phyloP scores from a whole-genome alignment of 2,797 vertebrate species.

The Varecia variegata region DNA sequence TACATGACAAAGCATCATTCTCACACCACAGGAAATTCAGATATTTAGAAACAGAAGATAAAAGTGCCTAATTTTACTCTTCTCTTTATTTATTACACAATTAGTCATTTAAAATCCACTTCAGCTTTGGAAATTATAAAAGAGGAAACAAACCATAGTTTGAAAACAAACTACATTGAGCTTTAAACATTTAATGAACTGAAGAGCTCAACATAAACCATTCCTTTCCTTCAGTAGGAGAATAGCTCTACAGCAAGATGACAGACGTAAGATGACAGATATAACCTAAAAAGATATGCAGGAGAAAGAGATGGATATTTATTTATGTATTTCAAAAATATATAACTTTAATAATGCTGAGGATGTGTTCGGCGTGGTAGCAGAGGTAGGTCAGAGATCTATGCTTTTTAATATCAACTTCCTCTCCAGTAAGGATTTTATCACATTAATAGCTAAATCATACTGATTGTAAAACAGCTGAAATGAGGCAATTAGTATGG shows the following conservation, averaged over 20 bases:
- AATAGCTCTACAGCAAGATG: not conserved
- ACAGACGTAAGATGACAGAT: slow-evolving; percentile 30
- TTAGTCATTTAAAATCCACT: slow-evolving; percentile 35
- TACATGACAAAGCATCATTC: not conserved
- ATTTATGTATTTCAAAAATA: slow-evolving; percentile 71
- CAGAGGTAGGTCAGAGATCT: slow-evolving; percentile 81
- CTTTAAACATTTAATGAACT: slow-evolving; percentile 12
- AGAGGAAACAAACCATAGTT: not conserved
- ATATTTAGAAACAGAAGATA: not conserved
- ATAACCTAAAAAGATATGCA: not conserved
- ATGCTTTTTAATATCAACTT: slow-evolving; percentile 86
- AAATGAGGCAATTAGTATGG: slow-evolving; percentile 83
- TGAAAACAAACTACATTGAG: not conserved
- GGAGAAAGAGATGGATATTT: not conserved
- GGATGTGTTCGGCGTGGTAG: slow-evolving; percentile 50
- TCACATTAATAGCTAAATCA: slow-evolving; percentile 82
- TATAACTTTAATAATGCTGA: slow-evolving; percentile 73
- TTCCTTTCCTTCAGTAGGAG: not conserved
- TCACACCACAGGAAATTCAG: not conserved
- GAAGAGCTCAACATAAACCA: not conserved
- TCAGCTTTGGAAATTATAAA: slow-evolving; percentile 12
- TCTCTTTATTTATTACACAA: slow-evolving; percentile 57
- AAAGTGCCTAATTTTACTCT: not conserved
- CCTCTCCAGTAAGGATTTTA: slow-evolving; percentile 73
- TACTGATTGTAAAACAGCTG: slow-evolving; percentile 79